Conservation (phyloP, 2,888 invertebrate genomes). For the Agrochola litura region DNA sequence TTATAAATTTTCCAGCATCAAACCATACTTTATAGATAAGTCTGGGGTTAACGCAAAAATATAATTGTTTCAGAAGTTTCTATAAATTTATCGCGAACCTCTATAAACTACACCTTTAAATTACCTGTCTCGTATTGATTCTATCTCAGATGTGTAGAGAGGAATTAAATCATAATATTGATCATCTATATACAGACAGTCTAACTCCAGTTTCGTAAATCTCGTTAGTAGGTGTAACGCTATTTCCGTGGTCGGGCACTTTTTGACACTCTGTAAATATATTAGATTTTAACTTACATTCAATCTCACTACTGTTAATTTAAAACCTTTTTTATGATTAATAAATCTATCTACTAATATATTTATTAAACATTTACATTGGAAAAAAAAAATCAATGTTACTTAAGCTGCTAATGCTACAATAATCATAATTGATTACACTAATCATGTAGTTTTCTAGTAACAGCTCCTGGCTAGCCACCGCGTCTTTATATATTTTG, state of each 20-base stretch:
- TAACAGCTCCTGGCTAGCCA: conserved; percentile 93
- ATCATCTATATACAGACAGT: conserved; percentile 93
- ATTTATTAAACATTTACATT: background rate
- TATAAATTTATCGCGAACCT: background rate
- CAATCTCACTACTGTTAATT: background rate
- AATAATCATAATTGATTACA: conserved; percentile 72
- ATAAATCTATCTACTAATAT: background rate
- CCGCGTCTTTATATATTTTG: conserved; percentile 92
- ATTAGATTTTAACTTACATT: background rate
- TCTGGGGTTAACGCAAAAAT: background rate
- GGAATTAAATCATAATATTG: conserved; percentile 93
- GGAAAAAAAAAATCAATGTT: background rate
- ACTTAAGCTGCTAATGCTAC: background rate
- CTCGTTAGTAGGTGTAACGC: conserved; percentile 88
- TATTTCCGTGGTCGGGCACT: conserved; percentile 88
- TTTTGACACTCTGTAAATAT: conserved; percentile 82
- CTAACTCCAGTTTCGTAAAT: conserved; percentile 93
- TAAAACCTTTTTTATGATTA: background rate
- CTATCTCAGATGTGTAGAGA: conserved; percentile 93
- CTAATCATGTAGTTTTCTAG: conserved; percentile 93
- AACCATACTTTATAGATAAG: background rate
- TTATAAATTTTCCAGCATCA: background rate
- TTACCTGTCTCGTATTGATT: conserved; percentile 92
- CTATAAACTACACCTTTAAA: background rate
- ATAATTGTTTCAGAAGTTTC: background rate